These are phyloP conservation scores for Drosophila setosimentum DNA, from an alignment of 2,888 invertebrate genomes.

Conservation along the genomic window DNA sequence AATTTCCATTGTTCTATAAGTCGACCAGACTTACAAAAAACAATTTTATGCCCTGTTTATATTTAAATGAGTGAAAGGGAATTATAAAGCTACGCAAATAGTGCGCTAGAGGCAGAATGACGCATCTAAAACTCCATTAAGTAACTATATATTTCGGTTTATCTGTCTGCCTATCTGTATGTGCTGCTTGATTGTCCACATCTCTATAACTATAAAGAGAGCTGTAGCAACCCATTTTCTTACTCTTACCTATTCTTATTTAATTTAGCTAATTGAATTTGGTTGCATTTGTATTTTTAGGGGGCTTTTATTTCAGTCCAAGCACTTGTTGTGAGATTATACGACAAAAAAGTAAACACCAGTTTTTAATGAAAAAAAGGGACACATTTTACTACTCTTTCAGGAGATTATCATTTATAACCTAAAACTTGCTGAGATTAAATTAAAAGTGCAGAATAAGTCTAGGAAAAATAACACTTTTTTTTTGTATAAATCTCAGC, in stretches of 20 bases:
- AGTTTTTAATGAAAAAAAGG: background rate
- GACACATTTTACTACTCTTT: background rate
- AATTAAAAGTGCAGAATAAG: background rate
- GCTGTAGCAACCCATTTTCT: too few species aligned
- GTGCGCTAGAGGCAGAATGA: background rate
- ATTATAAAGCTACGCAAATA: background rate
- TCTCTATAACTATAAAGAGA: too few species aligned
- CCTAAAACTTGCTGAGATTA: background rate
- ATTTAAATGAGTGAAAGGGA: background rate
- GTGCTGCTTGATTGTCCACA: too few species aligned
- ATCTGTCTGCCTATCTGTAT: background rate
- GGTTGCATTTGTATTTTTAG: background rate
- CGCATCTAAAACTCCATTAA: background rate
- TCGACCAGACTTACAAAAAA: conserved; percentile 6
- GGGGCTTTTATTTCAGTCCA: background rate
- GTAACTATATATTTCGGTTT: background rate
- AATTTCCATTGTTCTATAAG: conserved; percentile 5
- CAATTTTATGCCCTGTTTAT: conserved; percentile 9
- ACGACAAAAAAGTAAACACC: background rate
- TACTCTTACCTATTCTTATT: background rate
- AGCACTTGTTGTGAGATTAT: background rate
- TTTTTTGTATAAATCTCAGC: background rate
- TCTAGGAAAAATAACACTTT: background rate
- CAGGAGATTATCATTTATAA: background rate
- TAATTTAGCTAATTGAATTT: conserved; percentile 23